A percentile compares a stretch with the other conserved stretches of the same genome.
Evolutionary conservation across 1,140 invertebrate species (phyloP).

Genomic region (Aplysia californica): DNA sequence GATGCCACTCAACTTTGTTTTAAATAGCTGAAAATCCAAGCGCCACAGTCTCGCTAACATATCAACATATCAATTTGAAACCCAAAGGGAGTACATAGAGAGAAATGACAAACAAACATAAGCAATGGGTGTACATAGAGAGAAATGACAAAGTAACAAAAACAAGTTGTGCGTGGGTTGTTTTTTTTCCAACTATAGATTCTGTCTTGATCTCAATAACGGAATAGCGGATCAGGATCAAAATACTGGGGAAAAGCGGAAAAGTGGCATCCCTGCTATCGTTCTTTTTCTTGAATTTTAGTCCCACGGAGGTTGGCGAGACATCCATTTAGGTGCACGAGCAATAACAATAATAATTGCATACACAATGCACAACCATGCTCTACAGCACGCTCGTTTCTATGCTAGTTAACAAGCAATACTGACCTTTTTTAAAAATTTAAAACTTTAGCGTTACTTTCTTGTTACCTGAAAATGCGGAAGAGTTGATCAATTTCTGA

Average conservation of each 20-base stretch:
- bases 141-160: background rate
- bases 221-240: too few species aligned
- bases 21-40: background rate
- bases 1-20: background rate
- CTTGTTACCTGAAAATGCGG: conserved; percentile 78
- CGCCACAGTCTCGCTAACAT: background rate
- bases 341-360: background rate
- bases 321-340: background rate
- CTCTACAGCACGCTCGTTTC: background rate
- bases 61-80: background rate
- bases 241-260: too few species aligned
- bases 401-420: background rate
- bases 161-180: too few species aligned
- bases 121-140: background rate
- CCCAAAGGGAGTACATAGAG: background rate
- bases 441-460: too few species aligned
- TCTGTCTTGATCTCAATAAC: too few species aligned
- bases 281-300: background rate
- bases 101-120: background rate
- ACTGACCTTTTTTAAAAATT: background rate
- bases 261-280: too few species aligned
- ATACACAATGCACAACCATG: background rate
- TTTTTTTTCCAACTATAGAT: too few species aligned
- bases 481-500: conserved; percentile 70
- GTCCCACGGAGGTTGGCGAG: background rate